Evolutionary conservation across 2,113 vertebrate species (phyloP).

Genomic region (Phylloscopus trochilus): DNA sequence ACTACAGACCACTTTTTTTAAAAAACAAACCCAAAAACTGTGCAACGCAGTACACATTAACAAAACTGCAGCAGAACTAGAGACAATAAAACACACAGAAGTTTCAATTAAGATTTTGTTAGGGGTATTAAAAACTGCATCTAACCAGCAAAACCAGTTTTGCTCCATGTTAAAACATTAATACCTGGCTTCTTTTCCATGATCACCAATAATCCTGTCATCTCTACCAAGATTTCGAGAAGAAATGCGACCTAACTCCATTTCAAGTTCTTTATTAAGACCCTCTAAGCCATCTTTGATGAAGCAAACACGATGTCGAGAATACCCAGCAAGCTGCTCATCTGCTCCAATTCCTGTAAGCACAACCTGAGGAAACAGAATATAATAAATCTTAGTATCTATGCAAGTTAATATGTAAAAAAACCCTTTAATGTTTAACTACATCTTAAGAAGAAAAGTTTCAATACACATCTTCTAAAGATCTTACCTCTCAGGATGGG

Average conservation of each 20-base stretch:
- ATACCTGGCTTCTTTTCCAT: slow-evolving; percentile 93
- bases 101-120: background rate
- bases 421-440: background rate
- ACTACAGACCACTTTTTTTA: background rate
- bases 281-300: slow-evolving; percentile 75
- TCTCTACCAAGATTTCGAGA: slow-evolving; percentile 94
- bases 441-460: background rate
- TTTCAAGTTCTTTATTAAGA: slow-evolving; percentile 83
- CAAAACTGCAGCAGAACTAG: background rate
- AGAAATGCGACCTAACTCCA: slow-evolving; percentile 90
- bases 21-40: background rate
- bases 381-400: background rate
- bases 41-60: background rate
- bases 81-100: background rate
- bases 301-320: slow-evolving; percentile 87
- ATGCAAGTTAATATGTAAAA: background rate
- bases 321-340: slow-evolving; percentile 95
- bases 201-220: slow-evolving; percentile 89
- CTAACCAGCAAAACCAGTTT: background rate
- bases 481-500: background rate
- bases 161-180: background rate
- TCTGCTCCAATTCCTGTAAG: slow-evolving; percentile 94
- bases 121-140: background rate
- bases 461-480: background rate
- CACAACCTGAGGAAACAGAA: slow-evolving; percentile 75